Conservation (phyloP, 2,888 invertebrate species). For the Drosophila stalkeri region DNA sequence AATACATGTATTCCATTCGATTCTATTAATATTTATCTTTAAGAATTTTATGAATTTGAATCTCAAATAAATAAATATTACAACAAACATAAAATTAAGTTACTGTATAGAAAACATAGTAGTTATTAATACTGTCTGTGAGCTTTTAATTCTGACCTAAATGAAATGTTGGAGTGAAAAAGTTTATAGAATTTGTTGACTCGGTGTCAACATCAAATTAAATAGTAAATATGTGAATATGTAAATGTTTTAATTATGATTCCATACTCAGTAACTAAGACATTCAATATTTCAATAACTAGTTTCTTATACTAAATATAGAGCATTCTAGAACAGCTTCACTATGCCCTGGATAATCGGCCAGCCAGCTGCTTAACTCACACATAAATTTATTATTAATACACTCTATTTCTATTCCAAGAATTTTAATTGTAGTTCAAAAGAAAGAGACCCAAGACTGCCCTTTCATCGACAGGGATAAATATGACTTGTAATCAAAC, state of each 20-base stretch:
- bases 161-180: not conserved
- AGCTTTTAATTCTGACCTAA: not conserved
- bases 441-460: not conserved
- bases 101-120: not conserved
- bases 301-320: not conserved
- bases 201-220: not conserved
- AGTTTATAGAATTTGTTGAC: not conserved
- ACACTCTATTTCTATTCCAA: not conserved
- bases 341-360: not conserved
- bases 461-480: not conserved
- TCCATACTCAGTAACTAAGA: not conserved
- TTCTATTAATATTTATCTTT: no score
- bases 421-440: not conserved
- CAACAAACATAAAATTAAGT: no score
- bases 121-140: not conserved
- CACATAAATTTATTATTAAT: not conserved
- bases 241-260: not conserved
- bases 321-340: not conserved
- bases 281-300: not conserved
- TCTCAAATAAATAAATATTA: not conserved
- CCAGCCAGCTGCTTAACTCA: not conserved
- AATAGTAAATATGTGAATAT: not conserved
- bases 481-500: no score
- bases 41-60: not conserved
- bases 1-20: no score